Evolutionary conservation across 2,888 invertebrate species (phyloP), one percentile per base, ranked within the genome.

Genomic region (Crossocerus cetratus): DNA sequence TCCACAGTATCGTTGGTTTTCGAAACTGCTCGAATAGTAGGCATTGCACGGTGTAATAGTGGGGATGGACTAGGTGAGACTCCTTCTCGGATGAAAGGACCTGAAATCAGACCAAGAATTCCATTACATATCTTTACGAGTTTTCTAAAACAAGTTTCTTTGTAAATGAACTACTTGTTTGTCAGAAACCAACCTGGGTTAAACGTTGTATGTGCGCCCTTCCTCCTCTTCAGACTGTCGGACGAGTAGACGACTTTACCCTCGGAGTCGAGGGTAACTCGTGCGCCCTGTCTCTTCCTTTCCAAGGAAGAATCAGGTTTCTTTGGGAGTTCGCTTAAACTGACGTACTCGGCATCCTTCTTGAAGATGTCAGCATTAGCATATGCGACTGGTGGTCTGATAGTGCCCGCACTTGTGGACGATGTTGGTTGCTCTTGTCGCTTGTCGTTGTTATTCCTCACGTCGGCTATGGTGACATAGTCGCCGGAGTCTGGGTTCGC

Each of bases 211-310:
- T 96, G 95, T 16, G 95, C 94, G 72, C 94, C 95, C 92, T 96
- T 96, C 77, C 94, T 92, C 83, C 96, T 92, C 87, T 94, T 94
- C 77, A 97, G 91, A 86, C 96, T 97, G 84, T 97, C 97, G 20
- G 97, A 97, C 76, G 95, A 95, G 91, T 95, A 97, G 73, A 97
- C 95, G 56, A 97, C 96, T 92, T 96, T 96, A 63, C 97, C 97
- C 85, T 95, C 95, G 22, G 97, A 95, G 90, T 97, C 96, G 56
- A 97, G 91, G 44, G 95, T 95, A 53, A 97, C 96, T 86, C 96
- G 93, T 21, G 96, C 95, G 22, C 96, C 96, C 86, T 93, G 93
- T 67, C 92, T 90, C 89, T 91, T 92, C 89, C 91, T 91, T 55
- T 92, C 88, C 76, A 93, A 91, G 45, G 93, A 89, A 1, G 92